Evolutionary conservation across 2,888 invertebrate species (phyloP).

Genomic region (Sturmia bella): DNA sequence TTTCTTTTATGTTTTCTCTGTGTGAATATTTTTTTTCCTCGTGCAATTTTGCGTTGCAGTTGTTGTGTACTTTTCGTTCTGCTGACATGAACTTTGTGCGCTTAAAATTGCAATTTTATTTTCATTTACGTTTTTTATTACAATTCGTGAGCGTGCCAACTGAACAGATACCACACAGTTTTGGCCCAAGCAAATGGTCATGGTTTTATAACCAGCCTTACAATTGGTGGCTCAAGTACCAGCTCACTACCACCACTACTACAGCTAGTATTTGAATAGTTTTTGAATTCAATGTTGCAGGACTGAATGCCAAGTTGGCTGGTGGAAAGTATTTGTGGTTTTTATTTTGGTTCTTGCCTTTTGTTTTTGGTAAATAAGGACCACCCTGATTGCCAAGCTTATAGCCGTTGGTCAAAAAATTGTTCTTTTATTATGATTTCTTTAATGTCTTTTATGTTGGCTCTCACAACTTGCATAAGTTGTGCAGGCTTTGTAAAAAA

Average conservation of each 20-base stretch:
- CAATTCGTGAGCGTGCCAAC: slow-evolving; percentile 78
- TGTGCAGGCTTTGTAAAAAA: neutral
- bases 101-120: slow-evolving; percentile 79
- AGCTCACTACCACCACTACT: slow-evolving; percentile 14
- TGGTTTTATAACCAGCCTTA: slow-evolving; percentile 60
- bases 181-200: slow-evolving; percentile 51
- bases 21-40: slow-evolving; percentile 41
- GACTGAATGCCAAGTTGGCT: slow-evolving; percentile 58
- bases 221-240: slow-evolving; percentile 68
- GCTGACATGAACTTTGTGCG: slow-evolving; percentile 80
- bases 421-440: slow-evolving; percentile 31
- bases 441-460: slow-evolving; percentile 23
- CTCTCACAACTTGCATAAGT: neutral
- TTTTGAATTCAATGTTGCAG: slow-evolving; percentile 38
- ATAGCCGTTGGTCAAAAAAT: slow-evolving; percentile 64
- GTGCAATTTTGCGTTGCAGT: slow-evolving; percentile 37
- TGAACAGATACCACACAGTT: slow-evolving; percentile 48
- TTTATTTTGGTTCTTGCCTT: slow-evolving; percentile 18
- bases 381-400: slow-evolving; percentile 67
- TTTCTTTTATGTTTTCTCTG: slow-evolving; percentile 50
- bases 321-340: slow-evolving; percentile 43
- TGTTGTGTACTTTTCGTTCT: slow-evolving; percentile 61
- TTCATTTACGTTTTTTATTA: slow-evolving; percentile 72
- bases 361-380: slow-evolving; percentile 61
- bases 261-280: slow-evolving; percentile 61